Percentiles rank a stretch among this genome's conserved stretches.
phyloP scores from a whole-genome alignment of 2,888 invertebrate genomes.

The Drosophila ochracea region DNA sequence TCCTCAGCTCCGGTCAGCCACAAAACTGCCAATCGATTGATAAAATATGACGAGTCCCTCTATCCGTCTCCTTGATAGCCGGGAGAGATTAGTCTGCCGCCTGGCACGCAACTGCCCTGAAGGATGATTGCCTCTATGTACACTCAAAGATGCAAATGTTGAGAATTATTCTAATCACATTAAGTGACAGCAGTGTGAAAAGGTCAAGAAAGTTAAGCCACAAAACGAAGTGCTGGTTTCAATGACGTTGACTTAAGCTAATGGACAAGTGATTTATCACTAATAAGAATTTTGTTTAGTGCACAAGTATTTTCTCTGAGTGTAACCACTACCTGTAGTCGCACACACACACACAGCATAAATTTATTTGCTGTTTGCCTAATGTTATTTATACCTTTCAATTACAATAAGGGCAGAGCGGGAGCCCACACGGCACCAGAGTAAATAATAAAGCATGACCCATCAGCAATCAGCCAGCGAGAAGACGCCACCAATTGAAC shows the following conservation, averaged over 20 bases:
- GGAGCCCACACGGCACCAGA: conserved; percentile 42
- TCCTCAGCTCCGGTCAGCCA: conserved; percentile 21
- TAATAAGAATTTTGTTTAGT: not conserved
- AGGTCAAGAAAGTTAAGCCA: not conserved
- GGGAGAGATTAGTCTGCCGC: conserved; percentile 57
- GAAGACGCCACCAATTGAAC: conserved; percentile 41
- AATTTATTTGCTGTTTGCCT: conserved; percentile 81
- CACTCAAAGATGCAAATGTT: not conserved
- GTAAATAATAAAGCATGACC: conserved; percentile 78
- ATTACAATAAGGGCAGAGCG: conserved; percentile 69
- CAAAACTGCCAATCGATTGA: conserved; percentile 76
- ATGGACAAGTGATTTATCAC: not conserved
- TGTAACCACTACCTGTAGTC: conserved; percentile 6
- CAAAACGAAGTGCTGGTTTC: not conserved
- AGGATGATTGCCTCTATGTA: conserved; percentile 20
- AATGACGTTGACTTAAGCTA: not conserved
- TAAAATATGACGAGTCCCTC: conserved; percentile 72
- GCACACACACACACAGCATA: conserved; percentile 53
- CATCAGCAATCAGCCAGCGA: conserved; percentile 77
- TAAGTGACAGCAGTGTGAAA: not conserved
- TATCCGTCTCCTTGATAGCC: conserved; percentile 44
- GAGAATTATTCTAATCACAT: not conserved
- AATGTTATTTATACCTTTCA: conserved; percentile 81
- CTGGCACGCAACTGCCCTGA: conserved; percentile 47
- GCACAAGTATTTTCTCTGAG: not conserved